A percentile compares a stretch with the other conserved stretches of the same genome.
Evolutionary conservation across 1,140 invertebrate species (phyloP).

Genomic region (Dinoponera quadriceps): DNA sequence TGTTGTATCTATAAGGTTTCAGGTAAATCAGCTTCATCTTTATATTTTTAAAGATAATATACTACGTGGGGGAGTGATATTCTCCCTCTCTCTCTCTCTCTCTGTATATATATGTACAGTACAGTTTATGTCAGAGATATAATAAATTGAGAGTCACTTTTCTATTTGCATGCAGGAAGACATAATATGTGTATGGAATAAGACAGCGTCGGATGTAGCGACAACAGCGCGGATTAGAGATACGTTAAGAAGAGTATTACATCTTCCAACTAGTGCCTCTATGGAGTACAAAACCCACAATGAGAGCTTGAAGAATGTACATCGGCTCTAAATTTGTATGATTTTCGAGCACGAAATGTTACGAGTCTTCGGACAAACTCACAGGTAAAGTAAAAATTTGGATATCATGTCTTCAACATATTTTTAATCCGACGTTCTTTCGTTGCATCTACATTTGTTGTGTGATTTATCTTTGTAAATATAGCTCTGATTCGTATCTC

Average conservation of each 20-base stretch:
- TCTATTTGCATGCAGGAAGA: slow-evolving; percentile 91
- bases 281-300: slow-evolving; percentile 99
- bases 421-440: not conserved
- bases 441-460: slow-evolving; percentile 17
- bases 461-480: slow-evolving; percentile 35
- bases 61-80: not conserved
- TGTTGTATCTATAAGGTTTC: slow-evolving; percentile 97
- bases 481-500: slow-evolving; percentile 54
- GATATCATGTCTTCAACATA: not conserved
- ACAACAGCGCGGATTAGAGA: slow-evolving; percentile 97
- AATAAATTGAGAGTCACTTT: not conserved
- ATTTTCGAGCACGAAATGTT: slow-evolving; percentile 10
- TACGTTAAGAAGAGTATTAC: slow-evolving; percentile 96
- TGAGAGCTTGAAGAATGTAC: slow-evolving; percentile 91
- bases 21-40: slow-evolving; percentile 86
- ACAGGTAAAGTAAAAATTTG: slow-evolving; percentile 50
- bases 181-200: slow-evolving; percentile 99
- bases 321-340: slow-evolving; percentile 60
- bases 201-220: slow-evolving; percentile 94
- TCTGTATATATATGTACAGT: too few species aligned
- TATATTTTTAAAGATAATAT: not conserved
- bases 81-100: not conserved
- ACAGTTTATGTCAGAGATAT: not conserved
- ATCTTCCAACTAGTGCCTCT: slow-evolving; percentile 95
- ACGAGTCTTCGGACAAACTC: slow-evolving; percentile 17